A percentile compares a stretch with the other conserved stretches of the same genome.
phyloP scores from a whole-genome alignment of 2,113 vertebrate genomes.

The Anoplopoma fimbria region DNA sequence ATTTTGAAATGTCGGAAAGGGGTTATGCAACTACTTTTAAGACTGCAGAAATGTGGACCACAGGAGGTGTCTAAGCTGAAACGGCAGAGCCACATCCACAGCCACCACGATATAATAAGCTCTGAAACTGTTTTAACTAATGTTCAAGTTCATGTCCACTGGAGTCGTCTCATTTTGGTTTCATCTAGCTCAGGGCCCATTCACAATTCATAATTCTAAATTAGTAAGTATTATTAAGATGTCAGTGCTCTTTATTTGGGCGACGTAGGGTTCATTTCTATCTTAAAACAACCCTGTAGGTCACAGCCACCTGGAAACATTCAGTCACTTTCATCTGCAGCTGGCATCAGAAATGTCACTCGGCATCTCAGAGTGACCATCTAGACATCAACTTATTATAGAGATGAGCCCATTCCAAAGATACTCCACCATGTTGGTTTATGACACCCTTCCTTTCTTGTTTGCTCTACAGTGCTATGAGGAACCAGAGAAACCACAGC shows the following conservation, averaged over 20 bases:
- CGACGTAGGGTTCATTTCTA: neutral
- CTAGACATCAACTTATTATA: neutral
- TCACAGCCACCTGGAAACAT: neutral
- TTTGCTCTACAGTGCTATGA: neutral
- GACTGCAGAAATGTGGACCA: neutral
- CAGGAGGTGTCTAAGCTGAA: neutral
- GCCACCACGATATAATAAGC: neutral
- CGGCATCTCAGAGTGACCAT: neutral
- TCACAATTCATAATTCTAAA: neutral
- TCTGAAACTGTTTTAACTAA: neutral
- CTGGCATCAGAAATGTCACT: neutral
- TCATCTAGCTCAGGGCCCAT: neutral
- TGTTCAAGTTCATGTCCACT: neutral
- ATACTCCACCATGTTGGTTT: neutral
- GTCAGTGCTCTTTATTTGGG: neutral
- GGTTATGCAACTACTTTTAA: neutral
- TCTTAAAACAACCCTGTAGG: neutral
- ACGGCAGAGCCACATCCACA: neutral
- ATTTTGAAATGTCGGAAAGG: constrained; percentile 8
- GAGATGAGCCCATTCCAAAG: neutral
- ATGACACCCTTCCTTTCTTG: neutral
- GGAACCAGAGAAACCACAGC: constrained; percentile 17
- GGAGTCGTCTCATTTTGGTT: neutral
- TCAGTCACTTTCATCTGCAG: neutral
- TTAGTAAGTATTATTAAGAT: neutral